Base-by-base conservation (phyloP, 2,113 vertebrate species). In the Melierax canorus region DNA sequence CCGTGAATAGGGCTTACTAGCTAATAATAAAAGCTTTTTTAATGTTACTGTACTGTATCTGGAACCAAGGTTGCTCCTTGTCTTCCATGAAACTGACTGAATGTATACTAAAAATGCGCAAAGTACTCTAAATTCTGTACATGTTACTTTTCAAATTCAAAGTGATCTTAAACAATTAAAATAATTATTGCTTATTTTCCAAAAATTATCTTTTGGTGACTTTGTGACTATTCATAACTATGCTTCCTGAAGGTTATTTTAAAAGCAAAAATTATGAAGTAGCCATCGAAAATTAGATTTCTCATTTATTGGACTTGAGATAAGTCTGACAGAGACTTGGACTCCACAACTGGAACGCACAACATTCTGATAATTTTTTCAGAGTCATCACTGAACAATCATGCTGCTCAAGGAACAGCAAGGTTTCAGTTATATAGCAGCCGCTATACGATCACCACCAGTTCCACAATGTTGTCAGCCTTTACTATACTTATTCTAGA, bases 401-500 rank as follows among this genome's bases (percentile, higher is more conserved):
- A 38, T 22, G 43, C 17, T 79, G 29, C 34, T 76, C 7, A 34
- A 69, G 34, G 38, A 78, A 84, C 30, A 78, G 23, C 19, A 73
- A 72, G 10, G 50, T 29, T 91, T 48, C 45, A 73, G 19, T 59
- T 45, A 85, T 34, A 48, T 6, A 51, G 32, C n/a, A 92, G 59
- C 15, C 41, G 56, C 34, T 6, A 11, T 13, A 59, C 0, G 0
- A 38, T 53, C 26, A 59, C 18, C 39, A 78, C 6, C 43, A 23
- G 38, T 36, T 59, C 56, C 56, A 83, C 29, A 63, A 20, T 30
- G 34, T 1, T 75, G 43, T 16, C 68, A 81, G 41, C 26, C 23
- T 91, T 80, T 77, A 60, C 22, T 63, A 8, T 41, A n/a, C 38
- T 91, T 39, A 39, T 15, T 53, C 24, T 26, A 26, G 8, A 14